Base-by-base conservation (phyloP, 2,797 vertebrate species). In the Neoniphon sammara region DNA sequence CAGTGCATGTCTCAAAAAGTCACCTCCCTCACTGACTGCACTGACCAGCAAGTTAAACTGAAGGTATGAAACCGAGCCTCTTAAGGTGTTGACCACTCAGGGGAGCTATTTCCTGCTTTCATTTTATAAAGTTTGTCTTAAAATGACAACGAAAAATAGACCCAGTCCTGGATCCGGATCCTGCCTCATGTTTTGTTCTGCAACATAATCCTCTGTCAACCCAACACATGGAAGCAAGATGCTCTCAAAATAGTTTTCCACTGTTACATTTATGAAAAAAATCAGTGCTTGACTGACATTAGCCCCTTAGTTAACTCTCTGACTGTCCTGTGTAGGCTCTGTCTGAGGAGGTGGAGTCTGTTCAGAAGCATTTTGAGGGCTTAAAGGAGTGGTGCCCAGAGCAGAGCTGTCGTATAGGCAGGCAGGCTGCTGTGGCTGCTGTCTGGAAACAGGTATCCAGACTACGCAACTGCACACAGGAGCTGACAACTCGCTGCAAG, bases 11-110 rank as follows among this genome's bases (percentile, higher is more conserved):
- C 84, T 57, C 88, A 84, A 0, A 91, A 91, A 77, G 93, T 95
- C 18, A 52, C 70, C 20, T 96, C 95, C 71, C 95, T 96, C 4
- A 87, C 90, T 59, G 96, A 96, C 86, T 95, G 95, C 77, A 86
- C 88, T 21, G 92, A 93, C 8, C 92, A 91, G 72, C 88, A 94
- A 53, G 87, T 92, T 49, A 91, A 93, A 62, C 93, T 96, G 60
- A 92, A 91, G 88, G 98, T 78, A 42, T 56, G 17, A 54, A 2
- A 7, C 8, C 23, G 2, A 1, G 39, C n/a, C 4, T 61, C 31
- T 25, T 65, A 15, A 15, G n/a, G 14, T 53, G 18, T 49, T 50
- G 47, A 2, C n/a, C 25, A 27, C 25, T 27, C 25, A 27, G 25
- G 25, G 25, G 25, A 27, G 25, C 25, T 27, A 27, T 27, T 27